Evolutionary conservation across 2,113 vertebrate species (phyloP).

Genomic region (Todiramphus saurophagus): DNA sequence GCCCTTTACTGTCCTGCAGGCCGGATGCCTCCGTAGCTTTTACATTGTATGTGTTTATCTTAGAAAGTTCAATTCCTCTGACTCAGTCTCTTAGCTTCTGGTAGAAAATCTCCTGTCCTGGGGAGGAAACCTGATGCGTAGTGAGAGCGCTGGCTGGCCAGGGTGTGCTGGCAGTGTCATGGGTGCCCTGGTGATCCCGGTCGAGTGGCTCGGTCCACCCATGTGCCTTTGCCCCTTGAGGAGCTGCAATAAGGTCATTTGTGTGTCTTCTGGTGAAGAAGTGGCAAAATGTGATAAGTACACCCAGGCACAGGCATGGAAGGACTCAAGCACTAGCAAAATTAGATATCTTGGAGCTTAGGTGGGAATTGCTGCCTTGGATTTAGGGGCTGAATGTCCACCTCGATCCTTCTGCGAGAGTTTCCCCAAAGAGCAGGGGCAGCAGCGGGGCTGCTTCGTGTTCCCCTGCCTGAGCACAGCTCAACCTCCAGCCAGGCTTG

Average conservation of each 20-base stretch:
- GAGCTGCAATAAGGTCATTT: background rate
- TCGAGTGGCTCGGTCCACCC: rapidly evolving
- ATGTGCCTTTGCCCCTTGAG: rapidly evolving
- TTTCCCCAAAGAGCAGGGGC: background rate
- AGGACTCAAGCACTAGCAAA: background rate
- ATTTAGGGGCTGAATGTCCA: background rate
- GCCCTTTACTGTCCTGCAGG: background rate
- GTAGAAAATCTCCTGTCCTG: background rate
- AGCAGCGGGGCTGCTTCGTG: background rate
- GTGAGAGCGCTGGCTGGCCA: background rate
- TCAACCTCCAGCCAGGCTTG: background rate
- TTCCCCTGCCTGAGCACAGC: background rate
- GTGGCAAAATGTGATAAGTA: background rate
- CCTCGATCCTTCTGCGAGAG: background rate
- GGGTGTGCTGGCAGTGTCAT: no score
- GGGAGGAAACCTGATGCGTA: background rate
- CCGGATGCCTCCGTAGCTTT: background rate
- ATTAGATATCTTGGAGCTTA: rapidly evolving
- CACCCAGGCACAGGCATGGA: background rate
- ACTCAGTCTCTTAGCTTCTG: background rate
- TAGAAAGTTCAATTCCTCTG: background rate
- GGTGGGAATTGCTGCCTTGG: background rate
- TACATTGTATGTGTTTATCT: background rate
- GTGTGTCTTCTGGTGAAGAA: background rate
- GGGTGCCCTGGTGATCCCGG: background rate